phyloP scores from a whole-genome alignment of 2,797 vertebrate species.

The Periparus ater region DNA sequence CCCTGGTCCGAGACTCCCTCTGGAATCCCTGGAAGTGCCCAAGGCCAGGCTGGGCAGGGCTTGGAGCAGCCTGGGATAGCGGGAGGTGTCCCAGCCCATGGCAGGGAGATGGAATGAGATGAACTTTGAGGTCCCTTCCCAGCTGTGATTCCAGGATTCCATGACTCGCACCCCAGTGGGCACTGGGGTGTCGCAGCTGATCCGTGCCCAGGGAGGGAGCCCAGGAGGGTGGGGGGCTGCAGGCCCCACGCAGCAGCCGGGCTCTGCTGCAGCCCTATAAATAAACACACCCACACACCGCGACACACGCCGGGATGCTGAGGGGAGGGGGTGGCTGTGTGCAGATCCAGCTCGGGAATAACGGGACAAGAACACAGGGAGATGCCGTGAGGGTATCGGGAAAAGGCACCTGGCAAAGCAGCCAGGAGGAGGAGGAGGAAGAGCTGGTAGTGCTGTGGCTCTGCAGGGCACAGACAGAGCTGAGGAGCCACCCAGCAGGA shows the following conservation, averaged over 20 bases:
- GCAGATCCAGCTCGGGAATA: background rate
- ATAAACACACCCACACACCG: background rate
- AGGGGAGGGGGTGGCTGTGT: background rate
- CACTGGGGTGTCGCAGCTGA: accelerated
- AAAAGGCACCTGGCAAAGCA: background rate
- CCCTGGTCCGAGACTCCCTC: background rate
- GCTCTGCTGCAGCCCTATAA: conserved; percentile 22
- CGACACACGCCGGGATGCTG: background rate
- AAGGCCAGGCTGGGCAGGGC: background rate
- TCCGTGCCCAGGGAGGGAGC: accelerated
- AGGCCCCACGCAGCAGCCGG: background rate
- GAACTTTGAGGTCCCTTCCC: background rate
- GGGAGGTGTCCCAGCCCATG: background rate
- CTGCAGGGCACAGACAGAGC: background rate
- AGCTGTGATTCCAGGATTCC: background rate
- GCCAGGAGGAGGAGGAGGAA: background rate
- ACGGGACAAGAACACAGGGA: background rate
- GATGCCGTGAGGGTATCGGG: background rate
- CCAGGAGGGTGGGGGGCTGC: background rate
- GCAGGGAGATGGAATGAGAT: background rate
- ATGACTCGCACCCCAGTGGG: accelerated
- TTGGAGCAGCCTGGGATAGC: background rate
- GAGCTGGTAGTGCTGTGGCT: background rate
- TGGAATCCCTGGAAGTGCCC: background rate
- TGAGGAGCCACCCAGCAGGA: background rate